Percentiles rank a stretch among this genome's conserved stretches.
These are phyloP conservation scores for Pangasianodon gigas DNA, from an alignment of 2,113 vertebrate genomes.

Conservation along the genomic window DNA sequence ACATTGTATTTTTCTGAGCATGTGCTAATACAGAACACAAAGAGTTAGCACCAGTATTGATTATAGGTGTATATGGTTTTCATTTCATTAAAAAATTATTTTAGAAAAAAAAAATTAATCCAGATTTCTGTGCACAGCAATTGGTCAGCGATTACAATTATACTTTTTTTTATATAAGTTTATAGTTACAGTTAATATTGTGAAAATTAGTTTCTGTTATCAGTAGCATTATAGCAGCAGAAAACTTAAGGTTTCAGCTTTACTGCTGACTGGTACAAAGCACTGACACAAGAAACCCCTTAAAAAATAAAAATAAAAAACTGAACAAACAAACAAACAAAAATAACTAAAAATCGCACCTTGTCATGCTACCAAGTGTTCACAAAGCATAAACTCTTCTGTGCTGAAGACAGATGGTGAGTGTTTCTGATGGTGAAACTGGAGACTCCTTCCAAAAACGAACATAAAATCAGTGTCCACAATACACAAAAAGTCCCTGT, in stretches of 20 bases:
- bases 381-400: neutral
- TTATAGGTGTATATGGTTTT: neutral
- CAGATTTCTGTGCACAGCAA: neutral
- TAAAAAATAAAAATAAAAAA: neutral
- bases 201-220: neutral
- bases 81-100: neutral
- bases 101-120: neutral
- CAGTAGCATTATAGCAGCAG: neutral
- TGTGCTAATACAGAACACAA: no score
- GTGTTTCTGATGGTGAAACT: neutral
- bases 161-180: neutral
- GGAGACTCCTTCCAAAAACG: neutral
- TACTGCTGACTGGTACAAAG: neutral
- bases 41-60: no score
- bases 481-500: neutral
- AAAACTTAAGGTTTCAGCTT: neutral
- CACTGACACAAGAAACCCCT: neutral
- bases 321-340: neutral
- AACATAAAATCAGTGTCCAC: neutral
- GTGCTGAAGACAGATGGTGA: neutral
- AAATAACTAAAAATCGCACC: neutral
- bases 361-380: neutral
- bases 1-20: no score
- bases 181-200: neutral
- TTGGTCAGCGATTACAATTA: neutral